These are phyloP conservation scores for Aleiodes testaceus DNA, from an alignment of 2,888 invertebrate species.

Conservation along the genomic window DNA sequence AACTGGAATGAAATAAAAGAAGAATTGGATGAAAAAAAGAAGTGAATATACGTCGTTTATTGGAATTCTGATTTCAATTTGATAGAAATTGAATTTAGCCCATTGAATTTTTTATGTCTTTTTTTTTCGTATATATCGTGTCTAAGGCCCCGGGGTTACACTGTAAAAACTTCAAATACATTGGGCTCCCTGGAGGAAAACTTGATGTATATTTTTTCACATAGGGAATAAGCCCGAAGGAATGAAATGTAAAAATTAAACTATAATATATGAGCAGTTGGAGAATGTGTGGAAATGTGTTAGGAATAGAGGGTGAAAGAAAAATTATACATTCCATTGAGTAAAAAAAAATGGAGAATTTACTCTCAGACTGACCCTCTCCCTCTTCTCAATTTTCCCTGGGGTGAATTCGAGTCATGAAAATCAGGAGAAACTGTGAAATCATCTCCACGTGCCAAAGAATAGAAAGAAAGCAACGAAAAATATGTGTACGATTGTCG, in stretches of 20 bases:
- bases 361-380: not conserved
- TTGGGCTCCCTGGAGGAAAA: conserved; percentile 8
- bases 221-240: not conserved
- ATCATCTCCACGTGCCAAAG: conserved; percentile 13
- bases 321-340: not conserved
- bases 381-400: not conserved
- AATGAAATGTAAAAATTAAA: not conserved
- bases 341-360: not conserved
- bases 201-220: not conserved
- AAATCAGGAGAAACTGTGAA: conserved; percentile 29
- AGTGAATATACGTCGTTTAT: conserved; percentile 14
- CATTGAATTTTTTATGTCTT: conserved; percentile 9
- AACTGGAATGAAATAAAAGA: not conserved
- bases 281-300: not conserved
- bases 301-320: not conserved
- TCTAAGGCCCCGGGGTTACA: conserved; percentile 34
- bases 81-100: conserved; percentile 50
- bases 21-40: not conserved
- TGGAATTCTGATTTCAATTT: conserved; percentile 48
- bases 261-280: not conserved
- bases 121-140: conserved; percentile 1
- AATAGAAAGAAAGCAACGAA: conserved; percentile 11
- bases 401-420: conserved; percentile 15
- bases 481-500: conserved; percentile 26
- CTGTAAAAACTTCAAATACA: conserved; percentile 12